A percentile compares a stretch with the other conserved stretches of the same genome.
phyloP scores from a whole-genome alignment of 1,140 invertebrate species.

The Hypothenemus hampei region DNA sequence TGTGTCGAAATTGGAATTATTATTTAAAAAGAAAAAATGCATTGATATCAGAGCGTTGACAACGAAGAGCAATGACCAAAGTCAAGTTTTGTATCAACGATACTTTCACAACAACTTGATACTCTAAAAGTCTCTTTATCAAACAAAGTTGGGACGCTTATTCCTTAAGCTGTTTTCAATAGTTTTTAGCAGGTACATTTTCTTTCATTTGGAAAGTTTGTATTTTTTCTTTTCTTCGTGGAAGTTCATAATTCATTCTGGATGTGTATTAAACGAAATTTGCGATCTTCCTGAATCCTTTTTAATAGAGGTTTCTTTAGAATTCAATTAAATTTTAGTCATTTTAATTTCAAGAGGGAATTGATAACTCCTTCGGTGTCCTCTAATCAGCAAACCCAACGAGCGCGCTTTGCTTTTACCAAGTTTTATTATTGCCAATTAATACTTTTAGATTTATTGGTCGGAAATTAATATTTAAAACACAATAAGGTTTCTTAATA shows the following conservation, averaged over 20 bases:
- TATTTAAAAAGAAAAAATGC: too few relatives aligned
- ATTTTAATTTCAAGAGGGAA: slow-evolving; percentile 12
- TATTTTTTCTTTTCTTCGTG: slow-evolving; percentile 7
- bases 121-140: slow-evolving; percentile 12
- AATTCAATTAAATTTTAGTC: slow-evolving; percentile 24
- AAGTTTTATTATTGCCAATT: slow-evolving; percentile 9
- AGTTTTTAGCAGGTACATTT: background rate
- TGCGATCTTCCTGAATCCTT: slow-evolving; percentile 20
- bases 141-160: slow-evolving; percentile 1
- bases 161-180: slow-evolving; percentile 6
- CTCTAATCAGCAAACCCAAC: slow-evolving; percentile 10
- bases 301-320: slow-evolving; percentile 16
- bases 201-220: background rate
- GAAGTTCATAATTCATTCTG: slow-evolving; percentile 24
- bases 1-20: too few relatives aligned
- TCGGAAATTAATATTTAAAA: background rate
- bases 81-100: slow-evolving; percentile 4
- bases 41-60: too few relatives aligned
- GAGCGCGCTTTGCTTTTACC: background rate
- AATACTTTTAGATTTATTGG: slow-evolving; percentile 5
- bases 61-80: slow-evolving; percentile 7
- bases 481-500: background rate
- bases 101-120: background rate
- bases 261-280: slow-evolving; percentile 24
- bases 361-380: slow-evolving; percentile 17